Base-by-base conservation (phyloP, 1,140 invertebrate species). In the Parapsyche elsis region DNA sequence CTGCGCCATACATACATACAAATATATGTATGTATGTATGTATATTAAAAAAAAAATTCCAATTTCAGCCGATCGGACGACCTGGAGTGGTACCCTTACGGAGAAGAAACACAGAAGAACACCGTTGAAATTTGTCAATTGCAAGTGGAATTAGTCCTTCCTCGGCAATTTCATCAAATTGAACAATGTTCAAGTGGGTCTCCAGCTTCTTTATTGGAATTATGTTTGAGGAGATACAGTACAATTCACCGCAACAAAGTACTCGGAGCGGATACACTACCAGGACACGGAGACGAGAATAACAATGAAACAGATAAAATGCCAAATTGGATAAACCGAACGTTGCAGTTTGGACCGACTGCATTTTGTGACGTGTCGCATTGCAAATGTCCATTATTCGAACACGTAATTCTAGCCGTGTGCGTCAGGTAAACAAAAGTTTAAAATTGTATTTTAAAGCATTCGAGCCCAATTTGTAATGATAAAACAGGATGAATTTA, bases 371-470 rank as follows among this genome's bases (percentile, higher is more conserved):
- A 82, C 16, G 23, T 46, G 59, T 81, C 71, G 0, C 14, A 23
- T 49, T 82, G 81, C 12, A 80, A 78, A 57, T 67, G n/a, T 49
- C 75, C 81, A 0, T 16, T 82, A 1, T 82, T 80, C 67, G 45
- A 21, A 14, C 73, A 45, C 46, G 59, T 57, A 10, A 74, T 82
- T 16, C 61, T 82, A 76, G 78, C 76, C 38, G 46, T 82, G 14
- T 77, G 49, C 23, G 57, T 44, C 9, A 76, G 81, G 81, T 82
- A 75, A 45, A 45, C 1, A 67, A 12, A 71, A 53, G 19, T 67
- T 0, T 46, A 46, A 46, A 46, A 21, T 12, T 73, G 0, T 76
- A 9, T 59, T 46, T 61, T 16, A 61, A 9, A 23, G 1, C 7
- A 61, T 16, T 19, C 5, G 19, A 21, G 19, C 7, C 9, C 9